Percentiles rank a stretch among this genome's conserved stretches.
These are phyloP conservation scores for Megaptera novaeangliae DNA, from an alignment of 2,113 vertebrate species.

Conservation along the genomic window DNA sequence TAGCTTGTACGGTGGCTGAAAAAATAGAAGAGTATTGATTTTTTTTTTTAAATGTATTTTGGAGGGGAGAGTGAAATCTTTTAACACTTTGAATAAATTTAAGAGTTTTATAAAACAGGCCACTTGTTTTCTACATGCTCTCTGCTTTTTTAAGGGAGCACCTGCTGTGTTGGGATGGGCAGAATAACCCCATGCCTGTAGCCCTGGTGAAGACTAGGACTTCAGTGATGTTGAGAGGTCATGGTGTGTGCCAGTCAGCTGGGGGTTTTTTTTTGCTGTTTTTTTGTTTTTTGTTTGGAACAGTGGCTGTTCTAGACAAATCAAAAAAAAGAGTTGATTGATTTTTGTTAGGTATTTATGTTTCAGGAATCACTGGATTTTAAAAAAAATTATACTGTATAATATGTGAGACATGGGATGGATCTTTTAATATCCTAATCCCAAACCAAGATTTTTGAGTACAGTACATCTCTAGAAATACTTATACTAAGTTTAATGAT, in stretches of 20 bases:
- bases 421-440: not conserved
- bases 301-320: not conserved
- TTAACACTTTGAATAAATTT: slow-evolving; percentile 84
- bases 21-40: slow-evolving; percentile 47
- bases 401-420: not conserved
- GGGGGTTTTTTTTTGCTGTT: not conserved
- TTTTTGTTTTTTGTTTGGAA: not conserved
- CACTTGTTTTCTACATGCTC: slow-evolving; percentile 42
- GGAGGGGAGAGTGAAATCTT: slow-evolving; percentile 69
- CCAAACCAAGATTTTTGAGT: not conserved
- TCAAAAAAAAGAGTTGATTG: not conserved
- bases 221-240: not conserved
- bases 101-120: slow-evolving; percentile 61
- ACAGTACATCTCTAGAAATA: not conserved
- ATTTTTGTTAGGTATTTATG: not conserved
- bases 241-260: not conserved
- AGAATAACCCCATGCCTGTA: not conserved
- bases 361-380: not conserved
- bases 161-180: not conserved
- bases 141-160: not conserved
- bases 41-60: slow-evolving; percentile 76
- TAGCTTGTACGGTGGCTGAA: slow-evolving; percentile 27
- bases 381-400: not conserved
- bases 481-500: not conserved
- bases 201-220: not conserved